Evolutionary conservation across 2,888 invertebrate genomes (phyloP), one percentile per base, ranked within the genome.

Genomic region (Sthenelais limicola): DNA sequence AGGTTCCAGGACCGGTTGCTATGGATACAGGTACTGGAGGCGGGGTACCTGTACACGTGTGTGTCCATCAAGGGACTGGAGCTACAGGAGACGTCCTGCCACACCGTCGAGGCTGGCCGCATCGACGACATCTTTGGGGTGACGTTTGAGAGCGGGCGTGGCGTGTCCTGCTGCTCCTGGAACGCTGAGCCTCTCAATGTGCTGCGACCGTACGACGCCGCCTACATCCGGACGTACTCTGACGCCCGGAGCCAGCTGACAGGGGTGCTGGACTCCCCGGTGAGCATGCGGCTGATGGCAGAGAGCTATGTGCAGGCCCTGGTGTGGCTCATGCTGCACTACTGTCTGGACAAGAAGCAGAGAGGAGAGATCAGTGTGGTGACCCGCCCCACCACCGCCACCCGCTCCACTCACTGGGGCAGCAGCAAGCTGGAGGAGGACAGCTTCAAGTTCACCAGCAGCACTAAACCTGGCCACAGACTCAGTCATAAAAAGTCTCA

Each of bases 1-100:
- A 80, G 89, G n/a, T 89, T 86, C 78, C 89, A 89, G 74, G 89
- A 89, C 77, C 80, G 89, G 15, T 82, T 89, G 21, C 79, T 88
- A 5, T 89, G 89, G 87, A 79, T 89, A 5, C 83, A 86, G 79
- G 81, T 89, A 9, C 77, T 88, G 28, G 88, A 89, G 77, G 75
- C 83, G 15, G 89, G 89, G 0, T 86, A 85, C 77, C 83, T 85
- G 54, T 88, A 85, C 79, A 82, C 82, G 69, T 83, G 81, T 0
- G 77, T 88, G 71, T 85, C 81, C 70, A 82, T 88, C 43, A 88
- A 88, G 78, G 89, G 89, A 1, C 80, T 89, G 26, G 89, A 89
- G 74, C 82, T 89, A 32, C 89, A 89, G 80, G 88, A 89, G 77
- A 89, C 89, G 0, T 88, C 88, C 12, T 89, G 89, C 75, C 89